Evolutionary conservation across 2,113 vertebrate species (phyloP), one percentile per base, ranked within the genome.

Genomic region (Halichoeres trimaculatus): DNA sequence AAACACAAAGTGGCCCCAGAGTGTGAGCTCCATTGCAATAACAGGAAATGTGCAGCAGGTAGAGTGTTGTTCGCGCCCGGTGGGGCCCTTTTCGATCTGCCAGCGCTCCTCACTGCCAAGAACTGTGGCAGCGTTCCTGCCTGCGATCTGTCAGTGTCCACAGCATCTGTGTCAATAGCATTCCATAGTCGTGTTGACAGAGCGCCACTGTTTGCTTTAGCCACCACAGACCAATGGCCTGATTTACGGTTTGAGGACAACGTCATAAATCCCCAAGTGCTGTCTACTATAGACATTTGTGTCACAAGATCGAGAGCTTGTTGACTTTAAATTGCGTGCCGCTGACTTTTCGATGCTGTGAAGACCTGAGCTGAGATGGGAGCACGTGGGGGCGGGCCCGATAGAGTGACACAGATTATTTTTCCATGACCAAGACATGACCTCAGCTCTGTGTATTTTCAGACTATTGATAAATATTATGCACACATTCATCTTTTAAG

Each of bases 141-240:
- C 87, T 89, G 86, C 70, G 70, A 89, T 91, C 82, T 81, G 82
- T 89, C 87, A 85, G 81, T 86, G 85, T 88, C 84, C 85, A 76
- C 82, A 78, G 88, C 91, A 93, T 93, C 92, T 94, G 91, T 93
- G 90, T 93, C 93, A 94, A 93, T 91, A 94, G 89, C 88, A 93
- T 93, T 92, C 90, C 92, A 78, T 38, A 22, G 85, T 61, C 47
- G 74, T 91, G 90, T 93, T 89, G 91, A 92, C 92, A 83, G 90
- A 93, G 86, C 10, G 56, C 84, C 26, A 34, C 87, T 90, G 90
- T 93, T 93, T 92, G 81, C 80, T 90, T 91, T 90, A 88, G 87
- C 87, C 84, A 70, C 84, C 83, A 71, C 82, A 88, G 87, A 87
- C 84, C 83, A 41, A 81, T 55, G 80, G 86, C 80, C 87, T 85